A percentile compares a stretch with the other conserved stretches of the same genome.
Evolutionary conservation across 2,888 invertebrate species (phyloP).

Genomic region (Callosobruchus maculatus): DNA sequence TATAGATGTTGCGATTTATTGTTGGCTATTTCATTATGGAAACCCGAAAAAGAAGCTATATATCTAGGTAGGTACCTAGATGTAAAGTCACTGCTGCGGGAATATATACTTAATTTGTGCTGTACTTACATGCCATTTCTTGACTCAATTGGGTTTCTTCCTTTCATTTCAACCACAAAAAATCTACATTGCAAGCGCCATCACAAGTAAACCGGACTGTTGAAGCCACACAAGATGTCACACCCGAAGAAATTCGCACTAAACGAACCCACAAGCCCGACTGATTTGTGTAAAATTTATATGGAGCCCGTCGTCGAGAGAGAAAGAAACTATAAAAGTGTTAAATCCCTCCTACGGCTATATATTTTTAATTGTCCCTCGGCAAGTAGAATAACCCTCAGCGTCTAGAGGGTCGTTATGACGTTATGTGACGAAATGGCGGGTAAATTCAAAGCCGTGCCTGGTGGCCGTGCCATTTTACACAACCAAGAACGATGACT

Average conservation of each 20-base stretch:
- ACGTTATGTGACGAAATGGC: constrained; percentile 28
- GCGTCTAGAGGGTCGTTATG: constrained; percentile 32
- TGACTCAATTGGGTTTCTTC: no score
- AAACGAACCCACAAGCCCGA: constrained; percentile 33
- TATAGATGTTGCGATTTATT: no score
- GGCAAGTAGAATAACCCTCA: constrained; percentile 37
- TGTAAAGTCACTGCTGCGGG: no score
- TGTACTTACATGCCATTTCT: no score
- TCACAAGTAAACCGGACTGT: background rate
- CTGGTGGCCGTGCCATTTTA: constrained; percentile 30
- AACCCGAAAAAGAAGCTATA: no score
- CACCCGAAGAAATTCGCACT: background rate
- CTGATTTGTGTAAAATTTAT: constrained; percentile 44
- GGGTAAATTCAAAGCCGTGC: constrained; percentile 23
- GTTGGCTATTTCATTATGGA: no score
- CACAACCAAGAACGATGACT: background rate
- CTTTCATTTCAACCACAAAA: no score
- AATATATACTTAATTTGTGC: no score
- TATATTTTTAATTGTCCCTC: constrained; percentile 46
- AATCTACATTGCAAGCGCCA: no score
- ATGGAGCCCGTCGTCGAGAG: constrained; percentile 6
- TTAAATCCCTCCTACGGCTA: constrained; percentile 45
- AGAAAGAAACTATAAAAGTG: constrained; percentile 43
- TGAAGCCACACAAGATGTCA: background rate
- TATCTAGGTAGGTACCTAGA: no score